phyloP scores from a whole-genome alignment of 2,888 invertebrate species.

The Artemia sinica region DNA sequence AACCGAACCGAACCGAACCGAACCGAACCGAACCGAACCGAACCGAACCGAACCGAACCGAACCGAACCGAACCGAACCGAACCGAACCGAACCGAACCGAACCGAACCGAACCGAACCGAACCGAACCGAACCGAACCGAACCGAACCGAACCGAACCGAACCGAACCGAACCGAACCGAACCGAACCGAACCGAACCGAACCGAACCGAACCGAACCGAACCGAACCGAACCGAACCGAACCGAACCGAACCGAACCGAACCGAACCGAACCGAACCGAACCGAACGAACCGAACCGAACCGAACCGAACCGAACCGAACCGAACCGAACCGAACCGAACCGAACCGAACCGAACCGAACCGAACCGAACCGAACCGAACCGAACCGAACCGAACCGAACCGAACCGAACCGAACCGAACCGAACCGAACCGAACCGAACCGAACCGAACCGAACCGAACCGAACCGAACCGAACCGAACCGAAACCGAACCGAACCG shows the following conservation, averaged over 20 bases:
- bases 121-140: conserved; percentile 20
- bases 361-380: conserved; percentile 19
- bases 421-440: conserved; percentile 18
- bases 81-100: conserved; percentile 22
- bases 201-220: too few species aligned
- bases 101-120: too few species aligned
- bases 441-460: too few species aligned
- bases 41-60: conserved; percentile 17
- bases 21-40: conserved; percentile 22
- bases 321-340: conserved; percentile 23
- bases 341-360: conserved; percentile 23
- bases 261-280: too few species aligned
- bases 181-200: too few species aligned
- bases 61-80: conserved; percentile 19
- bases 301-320: too few species aligned
- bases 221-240: too few species aligned
- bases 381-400: conserved; percentile 20
- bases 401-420: conserved; percentile 21
- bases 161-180: too few species aligned
- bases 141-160: neutral
- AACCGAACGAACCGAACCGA: too few species aligned
- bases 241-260: too few species aligned
- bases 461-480: too few species aligned
- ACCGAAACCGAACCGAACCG: conserved; percentile 20
- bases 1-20: conserved; percentile 22